Evolutionary conservation across 1,140 invertebrate species (phyloP).

Genomic region (Saxidomus purpurata): DNA sequence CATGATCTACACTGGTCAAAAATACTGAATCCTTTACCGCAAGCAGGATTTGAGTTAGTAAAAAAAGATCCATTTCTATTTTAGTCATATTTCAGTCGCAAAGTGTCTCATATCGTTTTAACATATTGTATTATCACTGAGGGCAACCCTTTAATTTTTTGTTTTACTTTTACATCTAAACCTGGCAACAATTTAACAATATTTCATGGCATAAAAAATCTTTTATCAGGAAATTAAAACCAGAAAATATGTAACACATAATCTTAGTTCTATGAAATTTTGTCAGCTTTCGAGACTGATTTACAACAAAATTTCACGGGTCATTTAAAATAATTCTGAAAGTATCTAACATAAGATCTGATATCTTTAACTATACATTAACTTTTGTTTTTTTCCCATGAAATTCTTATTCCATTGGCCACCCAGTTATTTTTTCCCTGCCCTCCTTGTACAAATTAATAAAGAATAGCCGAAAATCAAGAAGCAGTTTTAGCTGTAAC

Average conservation of each 20-base stretch:
- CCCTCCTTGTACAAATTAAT: constrained; percentile 50
- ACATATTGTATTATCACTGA: too few species aligned
- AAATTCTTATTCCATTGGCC: constrained; percentile 11
- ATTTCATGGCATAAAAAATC: neutral
- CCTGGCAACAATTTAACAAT: neutral
- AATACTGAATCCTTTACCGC: too few species aligned
- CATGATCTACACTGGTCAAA: too few species aligned
- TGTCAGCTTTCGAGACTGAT: constrained; percentile 39
- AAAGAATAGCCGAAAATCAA: constrained; percentile 47
- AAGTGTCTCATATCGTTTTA: too few species aligned
- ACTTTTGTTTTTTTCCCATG: constrained; percentile 66
- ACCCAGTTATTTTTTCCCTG: constrained; percentile 40
- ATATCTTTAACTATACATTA: constrained; percentile 17
- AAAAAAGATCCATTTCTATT: too few species aligned
- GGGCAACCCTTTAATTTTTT: too few species aligned
- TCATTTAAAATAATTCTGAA: constrained; percentile 64
- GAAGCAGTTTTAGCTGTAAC: constrained; percentile 10
- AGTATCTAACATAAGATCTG: constrained; percentile 31
- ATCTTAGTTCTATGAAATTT: constrained; percentile 39
- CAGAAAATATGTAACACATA: constrained; percentile 26
- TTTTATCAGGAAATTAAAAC: constrained; percentile 38
- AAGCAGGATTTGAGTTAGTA: too few species aligned
- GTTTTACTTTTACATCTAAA: neutral
- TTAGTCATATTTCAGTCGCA: too few species aligned
- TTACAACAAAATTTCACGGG: constrained; percentile 56